Base-by-base conservation (phyloP, 1,140 invertebrate genomes). In the Aphelinus certus region DNA sequence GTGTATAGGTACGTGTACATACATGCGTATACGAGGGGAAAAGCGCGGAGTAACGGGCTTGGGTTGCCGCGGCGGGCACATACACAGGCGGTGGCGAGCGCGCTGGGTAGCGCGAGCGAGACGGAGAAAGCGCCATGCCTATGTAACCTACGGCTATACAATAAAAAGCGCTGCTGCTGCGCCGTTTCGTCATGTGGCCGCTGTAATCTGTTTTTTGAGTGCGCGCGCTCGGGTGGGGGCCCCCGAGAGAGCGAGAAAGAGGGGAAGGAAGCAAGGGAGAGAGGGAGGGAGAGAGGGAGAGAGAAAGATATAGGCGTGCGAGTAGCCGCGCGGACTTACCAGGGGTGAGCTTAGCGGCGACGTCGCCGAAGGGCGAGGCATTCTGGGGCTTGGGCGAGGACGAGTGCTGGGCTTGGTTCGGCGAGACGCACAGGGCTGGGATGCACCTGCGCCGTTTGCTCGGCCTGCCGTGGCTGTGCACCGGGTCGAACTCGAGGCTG, bases 401-500 rank as follows among this genome's bases (percentile, higher is more conserved):
- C 64, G 91, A 90, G 42, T 9, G 42, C 3, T 57, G 55, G 0
- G 55, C 4, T 1, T 48, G 9, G 66, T 93, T 90, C 46, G 93
- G 92, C 63, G 93, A 93, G 76, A 91, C 92, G 83, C 91, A 91
- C 89, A 96, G 94, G 70, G 95, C 95, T 68, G 95, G 95, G 83
- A 92, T 92, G 89, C 95, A 97, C 89, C 96, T 92, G 87, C 96
- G 90, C 86, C 96, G 90, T 89, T 97, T 97, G 71, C 92, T 92
- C 47, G 95, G 93, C 77, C 94, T 89, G 81, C 94, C 93, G 80
- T 93, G 90, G 86, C 89, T 93, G 81, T 94, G 91, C 73, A 96
- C 91, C 49, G 95, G 94, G 89, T 98, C 96, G 91, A 97, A 97
- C 87, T 98, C 96, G 82, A 96, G 91, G 83, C 93, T 94, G 86